Percentiles rank a stretch among this genome's conserved stretches.
Conservation (phyloP, 2,113 vertebrate species). For the Crotalus viridis region DNA sequence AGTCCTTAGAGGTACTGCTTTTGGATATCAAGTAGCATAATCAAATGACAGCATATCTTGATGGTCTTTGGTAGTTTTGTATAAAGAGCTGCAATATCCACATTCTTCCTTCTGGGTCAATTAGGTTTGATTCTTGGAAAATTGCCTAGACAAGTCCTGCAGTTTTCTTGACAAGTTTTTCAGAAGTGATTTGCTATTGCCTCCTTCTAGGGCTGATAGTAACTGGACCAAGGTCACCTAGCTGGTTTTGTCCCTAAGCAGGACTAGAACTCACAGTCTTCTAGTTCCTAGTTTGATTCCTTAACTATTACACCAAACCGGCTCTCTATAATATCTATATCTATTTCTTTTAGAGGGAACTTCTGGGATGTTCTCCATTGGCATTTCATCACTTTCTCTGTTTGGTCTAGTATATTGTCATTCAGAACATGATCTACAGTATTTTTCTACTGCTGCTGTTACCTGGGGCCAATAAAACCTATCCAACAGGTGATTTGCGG, state of each 20-base stretch:
- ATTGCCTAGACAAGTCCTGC: neutral
- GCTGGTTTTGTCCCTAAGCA: neutral
- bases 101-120: neutral
- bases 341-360: neutral
- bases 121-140: neutral
- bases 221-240: neutral
- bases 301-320: neutral
- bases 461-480: neutral
- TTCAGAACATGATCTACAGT: neutral
- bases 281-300: neutral
- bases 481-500: neutral
- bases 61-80: neutral
- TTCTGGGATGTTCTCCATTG: neutral
- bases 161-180: neutral
- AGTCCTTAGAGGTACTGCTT: neutral
- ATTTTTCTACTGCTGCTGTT: neutral
- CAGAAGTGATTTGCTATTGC: neutral
- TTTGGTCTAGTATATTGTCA: neutral
- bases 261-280: neutral
- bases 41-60: neutral
- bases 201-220: neutral
- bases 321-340: neutral
- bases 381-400: neutral
- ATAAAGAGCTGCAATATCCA: neutral
- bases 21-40: neutral